Conservation (phyloP, 2,888 invertebrate genomes). For the Agrilus mali region DNA sequence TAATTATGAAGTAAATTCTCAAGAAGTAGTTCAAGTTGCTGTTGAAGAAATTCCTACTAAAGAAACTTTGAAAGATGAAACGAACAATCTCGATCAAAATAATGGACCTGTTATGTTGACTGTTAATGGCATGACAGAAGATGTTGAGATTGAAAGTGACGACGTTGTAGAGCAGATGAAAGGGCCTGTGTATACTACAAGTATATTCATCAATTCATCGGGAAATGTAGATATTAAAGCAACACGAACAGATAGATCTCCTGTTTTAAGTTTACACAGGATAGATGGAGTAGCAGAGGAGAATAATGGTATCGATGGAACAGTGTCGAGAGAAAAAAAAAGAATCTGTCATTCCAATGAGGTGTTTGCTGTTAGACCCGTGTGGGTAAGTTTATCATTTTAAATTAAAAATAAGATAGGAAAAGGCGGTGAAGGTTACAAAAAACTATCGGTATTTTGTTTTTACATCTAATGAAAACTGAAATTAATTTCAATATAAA, state of each 20-base stretch:
- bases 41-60: constrained; percentile 10
- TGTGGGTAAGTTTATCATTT: too few species aligned
- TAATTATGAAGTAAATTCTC: constrained; percentile 6
- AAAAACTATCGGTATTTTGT: too few species aligned
- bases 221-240: constrained; percentile 24
- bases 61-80: constrained; percentile 26
- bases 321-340: too few species aligned
- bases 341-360: too few species aligned
- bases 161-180: constrained; percentile 9
- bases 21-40: neutral
- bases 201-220: constrained; percentile 31
- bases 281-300: constrained; percentile 23
- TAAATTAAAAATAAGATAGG: too few species aligned
- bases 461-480: too few species aligned
- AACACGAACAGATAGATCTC: constrained; percentile 17
- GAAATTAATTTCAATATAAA: too few species aligned
- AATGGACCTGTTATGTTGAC: constrained; percentile 16
- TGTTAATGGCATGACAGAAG: constrained; percentile 9
- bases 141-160: constrained; percentile 4
- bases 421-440: too few species aligned
- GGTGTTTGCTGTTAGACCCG: too few species aligned
- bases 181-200: constrained; percentile 30
- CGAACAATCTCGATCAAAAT: constrained; percentile 25
- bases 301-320: too few species aligned
- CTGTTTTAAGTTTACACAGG: constrained; percentile 22